phyloP scores from a whole-genome alignment of 2,113 vertebrate genomes.

The Cranoglanis bouderius region DNA sequence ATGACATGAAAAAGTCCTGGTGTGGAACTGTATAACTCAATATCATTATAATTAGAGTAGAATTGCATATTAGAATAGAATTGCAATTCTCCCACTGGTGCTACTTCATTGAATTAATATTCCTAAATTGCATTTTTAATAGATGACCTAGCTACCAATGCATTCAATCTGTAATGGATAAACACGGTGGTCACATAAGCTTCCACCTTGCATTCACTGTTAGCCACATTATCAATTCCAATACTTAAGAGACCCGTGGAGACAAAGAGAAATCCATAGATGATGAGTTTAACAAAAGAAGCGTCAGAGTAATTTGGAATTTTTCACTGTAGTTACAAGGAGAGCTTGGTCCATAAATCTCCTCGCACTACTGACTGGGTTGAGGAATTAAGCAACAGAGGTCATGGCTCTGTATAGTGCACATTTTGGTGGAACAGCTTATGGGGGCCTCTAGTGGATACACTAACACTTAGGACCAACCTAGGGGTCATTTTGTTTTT shows the following conservation, averaged over 20 bases:
- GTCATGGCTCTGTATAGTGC: not conserved
- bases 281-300: not conserved
- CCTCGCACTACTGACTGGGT: not conserved
- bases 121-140: not conserved
- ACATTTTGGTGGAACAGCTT: constrained; percentile 38
- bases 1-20: not conserved
- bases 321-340: not conserved
- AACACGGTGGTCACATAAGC: not conserved
- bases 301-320: not conserved
- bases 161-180: not conserved
- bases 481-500: not conserved
- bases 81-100: not conserved
- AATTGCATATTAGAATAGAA: not conserved
- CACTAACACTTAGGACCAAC: not conserved
- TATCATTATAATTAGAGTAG: not conserved
- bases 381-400: not conserved
- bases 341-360: not conserved
- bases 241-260: not conserved
- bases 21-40: not conserved
- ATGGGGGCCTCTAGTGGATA: constrained; percentile 64
- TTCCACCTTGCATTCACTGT: not conserved
- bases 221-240: not conserved
- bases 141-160: not conserved
- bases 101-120: not conserved
- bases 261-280: not conserved